Evolutionary conservation across 1,140 invertebrate genomes (phyloP).

Genomic region (Panonychus citri): DNA sequence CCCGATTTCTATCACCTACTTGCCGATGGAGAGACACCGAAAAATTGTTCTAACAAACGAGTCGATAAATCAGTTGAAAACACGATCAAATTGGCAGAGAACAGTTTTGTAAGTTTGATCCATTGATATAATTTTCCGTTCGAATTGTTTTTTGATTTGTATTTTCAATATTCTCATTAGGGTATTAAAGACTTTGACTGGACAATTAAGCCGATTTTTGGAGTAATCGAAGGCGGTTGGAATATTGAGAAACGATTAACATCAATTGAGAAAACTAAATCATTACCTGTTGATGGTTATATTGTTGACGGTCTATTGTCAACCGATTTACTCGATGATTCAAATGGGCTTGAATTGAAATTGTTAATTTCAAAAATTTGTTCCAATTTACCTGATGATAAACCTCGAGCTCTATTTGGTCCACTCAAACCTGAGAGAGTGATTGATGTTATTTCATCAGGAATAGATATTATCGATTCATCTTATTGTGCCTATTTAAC

Average conservation of each 20-base stretch:
- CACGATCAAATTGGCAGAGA: constrained; percentile 20
- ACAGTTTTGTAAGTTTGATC: too few species aligned
- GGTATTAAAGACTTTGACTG: background rate
- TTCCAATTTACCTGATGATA: constrained; percentile 35
- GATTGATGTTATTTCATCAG: constrained; percentile 36
- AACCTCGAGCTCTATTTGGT: constrained; percentile 37
- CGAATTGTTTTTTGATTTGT: constrained; percentile 8
- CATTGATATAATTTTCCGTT: too few species aligned
- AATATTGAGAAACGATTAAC: background rate
- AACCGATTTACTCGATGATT: constrained; percentile 28
- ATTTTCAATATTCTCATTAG: background rate
- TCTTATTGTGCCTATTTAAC: constrained; percentile 39
- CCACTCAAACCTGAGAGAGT: constrained; percentile 39
- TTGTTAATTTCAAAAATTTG: constrained; percentile 33
- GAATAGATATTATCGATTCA: constrained; percentile 59
- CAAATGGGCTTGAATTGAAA: constrained; percentile 32
- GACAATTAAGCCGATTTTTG: background rate
- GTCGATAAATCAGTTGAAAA: constrained; percentile 37
- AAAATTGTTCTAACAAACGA: background rate
- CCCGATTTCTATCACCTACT: constrained; percentile 3
- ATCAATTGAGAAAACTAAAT: background rate
- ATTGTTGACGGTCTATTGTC: background rate
- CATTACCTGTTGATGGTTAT: background rate
- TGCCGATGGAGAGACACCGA: constrained; percentile 3
- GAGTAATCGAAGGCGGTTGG: background rate